A percentile compares a stretch with the other conserved stretches of the same genome.
Conservation (phyloP, 2,797 vertebrate species). For the Liparis tanakae region DNA sequence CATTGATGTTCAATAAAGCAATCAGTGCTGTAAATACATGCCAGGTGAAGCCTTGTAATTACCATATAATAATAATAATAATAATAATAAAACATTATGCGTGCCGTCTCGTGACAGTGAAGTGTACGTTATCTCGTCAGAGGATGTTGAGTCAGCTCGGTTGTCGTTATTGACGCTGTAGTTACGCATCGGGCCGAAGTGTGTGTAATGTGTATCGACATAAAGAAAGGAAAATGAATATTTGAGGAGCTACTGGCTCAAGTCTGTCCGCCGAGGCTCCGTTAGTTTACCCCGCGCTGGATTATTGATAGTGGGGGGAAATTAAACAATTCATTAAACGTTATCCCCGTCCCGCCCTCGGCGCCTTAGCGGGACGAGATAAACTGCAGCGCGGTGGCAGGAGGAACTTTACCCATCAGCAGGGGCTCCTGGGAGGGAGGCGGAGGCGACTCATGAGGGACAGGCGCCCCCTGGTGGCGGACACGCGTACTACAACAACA, state of each 20-base stretch:
- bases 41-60: background rate
- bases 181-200: background rate
- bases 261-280: background rate
- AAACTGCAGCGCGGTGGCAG: constrained; percentile 20
- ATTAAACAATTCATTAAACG: constrained; percentile 21
- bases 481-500: constrained; percentile 53
- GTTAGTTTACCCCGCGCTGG: constrained; percentile 6
- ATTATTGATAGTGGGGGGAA: background rate
- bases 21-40: background rate
- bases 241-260: constrained; percentile 1
- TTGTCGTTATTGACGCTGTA: background rate
- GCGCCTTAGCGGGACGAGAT: constrained; percentile 23
- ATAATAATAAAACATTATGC: too few species aligned
- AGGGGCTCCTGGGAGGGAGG: constrained; percentile 37
- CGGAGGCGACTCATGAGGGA: constrained; percentile 66
- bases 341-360: background rate
- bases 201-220: background rate
- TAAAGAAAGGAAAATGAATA: background rate
- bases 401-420: constrained; percentile 58
- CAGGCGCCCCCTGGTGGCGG: constrained; percentile 79
- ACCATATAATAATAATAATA: too few species aligned
- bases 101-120: background rate
- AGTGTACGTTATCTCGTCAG: background rate
- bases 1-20: background rate
- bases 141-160: background rate